Conservation (phyloP, 2,888 invertebrate genomes). For the Idaea straminata region DNA sequence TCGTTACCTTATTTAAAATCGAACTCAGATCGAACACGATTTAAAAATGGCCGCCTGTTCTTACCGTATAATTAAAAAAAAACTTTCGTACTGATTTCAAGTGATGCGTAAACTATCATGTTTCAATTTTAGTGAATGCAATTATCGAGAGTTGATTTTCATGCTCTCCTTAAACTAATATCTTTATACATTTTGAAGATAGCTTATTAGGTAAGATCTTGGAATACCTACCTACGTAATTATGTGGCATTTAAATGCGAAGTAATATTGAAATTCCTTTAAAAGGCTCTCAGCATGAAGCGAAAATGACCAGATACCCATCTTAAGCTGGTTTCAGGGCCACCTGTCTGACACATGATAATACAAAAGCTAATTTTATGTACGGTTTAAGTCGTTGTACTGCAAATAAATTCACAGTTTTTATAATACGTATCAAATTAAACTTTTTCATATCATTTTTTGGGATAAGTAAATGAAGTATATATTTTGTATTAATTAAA, state of each 20-base stretch:
- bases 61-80: constrained; percentile 22
- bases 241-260: constrained; percentile 64
- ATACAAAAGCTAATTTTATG: constrained; percentile 64
- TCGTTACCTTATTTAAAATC: constrained; percentile 72
- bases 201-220: constrained; percentile 39
- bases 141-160: constrained; percentile 31
- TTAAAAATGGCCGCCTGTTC: constrained; percentile 63
- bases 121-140: constrained; percentile 39
- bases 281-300: constrained; percentile 62
- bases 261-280: constrained; percentile 50
- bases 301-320: constrained; percentile 52
- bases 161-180: constrained; percentile 39
- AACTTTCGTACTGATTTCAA: constrained; percentile 37
- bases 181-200: constrained; percentile 46
- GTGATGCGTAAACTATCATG: constrained; percentile 33
- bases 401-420: constrained; percentile 67
- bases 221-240: constrained; percentile 36
- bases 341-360: constrained; percentile 63
- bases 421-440: constrained; percentile 68
- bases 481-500: constrained; percentile 37
- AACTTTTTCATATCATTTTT: constrained; percentile 44
- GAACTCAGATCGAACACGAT: constrained; percentile 58
- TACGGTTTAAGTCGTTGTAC: constrained; percentile 46
- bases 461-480: constrained; percentile 41
- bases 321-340: constrained; percentile 56